Conservation (phyloP, 2,113 vertebrate genomes). For the Hipposideros armiger region DNA sequence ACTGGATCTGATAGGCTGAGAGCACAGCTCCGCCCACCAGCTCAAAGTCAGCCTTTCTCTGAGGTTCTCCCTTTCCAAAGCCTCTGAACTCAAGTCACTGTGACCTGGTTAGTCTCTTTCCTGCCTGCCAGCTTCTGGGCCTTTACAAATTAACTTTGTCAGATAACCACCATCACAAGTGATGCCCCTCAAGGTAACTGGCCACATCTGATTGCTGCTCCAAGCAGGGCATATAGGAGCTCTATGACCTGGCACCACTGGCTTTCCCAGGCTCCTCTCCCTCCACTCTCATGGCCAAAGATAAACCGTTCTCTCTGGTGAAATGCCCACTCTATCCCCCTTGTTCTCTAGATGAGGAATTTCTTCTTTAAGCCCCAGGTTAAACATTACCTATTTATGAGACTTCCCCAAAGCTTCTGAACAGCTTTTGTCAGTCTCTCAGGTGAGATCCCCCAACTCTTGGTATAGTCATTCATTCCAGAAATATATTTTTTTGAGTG, state of each 20-base stretch:
- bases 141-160: not conserved
- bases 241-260: not conserved
- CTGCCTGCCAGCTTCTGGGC: not conserved
- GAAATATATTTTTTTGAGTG: not conserved
- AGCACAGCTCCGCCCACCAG: not conserved
- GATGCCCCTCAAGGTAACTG: not conserved
- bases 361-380: not conserved
- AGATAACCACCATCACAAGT: not conserved
- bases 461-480: slow-evolving; percentile 2
- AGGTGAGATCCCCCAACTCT: fast-evolving
- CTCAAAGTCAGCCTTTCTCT: not conserved
- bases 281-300: not conserved
- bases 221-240: not conserved
- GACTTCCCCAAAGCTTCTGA: not conserved
- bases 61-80: not conserved
- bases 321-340: not conserved
- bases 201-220: not conserved
- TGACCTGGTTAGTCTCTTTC: not conserved
- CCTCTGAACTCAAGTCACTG: not conserved
- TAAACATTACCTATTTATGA: not conserved
- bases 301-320: not conserved
- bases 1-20: not conserved
- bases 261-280: not conserved
- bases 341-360: not conserved
- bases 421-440: not conserved